Conservation (phyloP, 2,888 invertebrate species). For the Sturmia bella region DNA sequence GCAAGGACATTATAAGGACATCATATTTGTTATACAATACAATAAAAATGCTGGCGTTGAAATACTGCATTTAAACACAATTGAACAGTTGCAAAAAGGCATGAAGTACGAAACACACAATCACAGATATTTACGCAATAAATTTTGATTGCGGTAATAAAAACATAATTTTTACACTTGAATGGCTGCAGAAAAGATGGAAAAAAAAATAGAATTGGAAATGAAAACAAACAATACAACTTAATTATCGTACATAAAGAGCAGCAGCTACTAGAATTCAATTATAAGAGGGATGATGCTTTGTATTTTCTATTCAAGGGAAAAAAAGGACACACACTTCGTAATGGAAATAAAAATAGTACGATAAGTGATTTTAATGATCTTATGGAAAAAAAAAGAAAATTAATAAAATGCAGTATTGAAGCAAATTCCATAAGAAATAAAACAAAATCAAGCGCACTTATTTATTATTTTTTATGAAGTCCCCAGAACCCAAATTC, state of each 20-base stretch:
- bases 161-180: constrained; percentile 68
- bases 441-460: too few species aligned
- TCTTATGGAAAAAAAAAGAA: too few species aligned
- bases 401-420: too few species aligned
- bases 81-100: constrained; percentile 56
- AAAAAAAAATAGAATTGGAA: constrained; percentile 16
- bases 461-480: too few species aligned
- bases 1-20: constrained; percentile 59
- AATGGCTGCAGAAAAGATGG: constrained; percentile 33
- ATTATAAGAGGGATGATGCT: constrained; percentile 35
- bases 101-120: constrained; percentile 20
- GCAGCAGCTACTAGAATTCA: constrained; percentile 42
- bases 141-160: constrained; percentile 67
- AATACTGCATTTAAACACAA: constrained; percentile 42
- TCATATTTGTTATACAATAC: constrained; percentile 1
- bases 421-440: too few species aligned
- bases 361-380: too few species aligned
- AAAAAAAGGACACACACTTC: constrained; percentile 20
- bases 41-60: constrained; percentile 56
- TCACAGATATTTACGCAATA: constrained; percentile 47
- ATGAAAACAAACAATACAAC: constrained; percentile 61
- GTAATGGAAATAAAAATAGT: not conserved
- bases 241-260: constrained; percentile 62
- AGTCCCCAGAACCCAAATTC: too few species aligned
- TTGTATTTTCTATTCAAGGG: not conserved